These are phyloP conservation scores for Oscheius sp. DNA, from an alignment of 2,888 invertebrate genomes.

Conservation along the genomic window DNA sequence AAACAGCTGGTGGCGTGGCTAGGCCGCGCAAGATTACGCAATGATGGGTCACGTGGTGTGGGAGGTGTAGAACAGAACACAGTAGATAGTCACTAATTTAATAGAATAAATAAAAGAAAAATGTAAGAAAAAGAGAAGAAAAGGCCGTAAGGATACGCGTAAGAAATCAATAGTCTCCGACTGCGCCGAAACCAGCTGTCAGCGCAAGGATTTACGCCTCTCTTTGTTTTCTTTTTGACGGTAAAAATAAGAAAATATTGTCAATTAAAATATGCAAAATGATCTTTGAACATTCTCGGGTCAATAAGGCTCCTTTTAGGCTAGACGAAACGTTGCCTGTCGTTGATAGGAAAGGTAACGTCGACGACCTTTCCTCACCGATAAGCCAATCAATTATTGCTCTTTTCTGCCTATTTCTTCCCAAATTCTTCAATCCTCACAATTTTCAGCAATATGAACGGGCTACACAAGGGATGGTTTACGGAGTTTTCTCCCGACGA, in stretches of 20 bases:
- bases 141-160: slow-evolving; percentile 4
- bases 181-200: slow-evolving; percentile 29
- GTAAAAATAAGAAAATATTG: background rate
- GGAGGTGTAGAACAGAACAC: background rate
- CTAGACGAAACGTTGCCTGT: background rate
- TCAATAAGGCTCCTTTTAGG: too few relatives aligned
- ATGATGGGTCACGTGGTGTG: background rate
- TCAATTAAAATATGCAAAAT: too few relatives aligned
- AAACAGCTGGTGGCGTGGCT: too few relatives aligned
- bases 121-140: background rate
- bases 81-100: background rate
- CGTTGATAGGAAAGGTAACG: slow-evolving; percentile 14
- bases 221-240: slow-evolving; percentile 1
- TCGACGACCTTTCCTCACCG: background rate
- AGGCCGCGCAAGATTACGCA: slow-evolving; percentile 16
- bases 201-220: slow-evolving; percentile 26
- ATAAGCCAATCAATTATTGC: slow-evolving; percentile 21
- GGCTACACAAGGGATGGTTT: slow-evolving; percentile 87
- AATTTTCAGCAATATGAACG: slow-evolving; percentile 78
- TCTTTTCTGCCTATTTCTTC: background rate
- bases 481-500: slow-evolving; percentile 84
- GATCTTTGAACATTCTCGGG: too few relatives aligned
- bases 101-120: background rate
- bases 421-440: background rate
- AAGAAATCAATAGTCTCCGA: slow-evolving; percentile 18